Evolutionary conservation across 1,140 invertebrate genomes (phyloP), one percentile per base, ranked within the genome.

Genomic region (Zaprionus ghesquierei): DNA sequence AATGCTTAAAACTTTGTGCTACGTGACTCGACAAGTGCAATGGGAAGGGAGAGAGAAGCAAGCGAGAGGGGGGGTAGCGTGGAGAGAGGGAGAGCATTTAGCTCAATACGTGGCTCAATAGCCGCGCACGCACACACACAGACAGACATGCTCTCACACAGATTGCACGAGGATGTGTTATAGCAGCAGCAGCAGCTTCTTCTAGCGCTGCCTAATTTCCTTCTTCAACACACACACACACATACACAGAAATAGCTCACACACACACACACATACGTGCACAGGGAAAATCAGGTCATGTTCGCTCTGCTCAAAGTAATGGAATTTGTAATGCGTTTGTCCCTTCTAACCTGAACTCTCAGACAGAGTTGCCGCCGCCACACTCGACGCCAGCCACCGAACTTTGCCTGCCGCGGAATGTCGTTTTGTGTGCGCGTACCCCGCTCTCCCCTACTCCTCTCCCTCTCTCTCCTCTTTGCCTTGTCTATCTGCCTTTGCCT

Each of bases 1-100:
- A 72, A 87, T 87, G 82, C 82, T 87, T 87, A 87, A 87, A 87
- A 87, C 82, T 87, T 87, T 87, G 75, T 87, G 82, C 82, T 89
- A 87, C 82, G 82, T 87, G 82, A 87, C 82, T 87, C 76, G 79
- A 73, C 75, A 79, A 86, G 81, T 81, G 81, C 59, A 33, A 33
- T 49, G 53, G 8, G 8, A 23, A 9, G 46, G 13, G 18, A 29
- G 27, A 29, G 27, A 29, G 27, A 5, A 29, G 27, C 2, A 29
- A 35, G 20, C 38, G 15, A 6, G n/a, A 27, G 22, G 49, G 6
- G 22, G 38, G 6, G 23, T 0, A 25, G 15, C n/a, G n/a, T n/a
- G 12, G 2, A 18, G 33, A 49, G 38, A 33, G 41, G 18, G 20
- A 18, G 4, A 15, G 38, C 33, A 77, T 79, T 75, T 70, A 70